Evolutionary conservation across 2,888 invertebrate species (phyloP), one percentile per base, ranked within the genome.

Genomic region (Ennomos fuscantarius): DNA sequence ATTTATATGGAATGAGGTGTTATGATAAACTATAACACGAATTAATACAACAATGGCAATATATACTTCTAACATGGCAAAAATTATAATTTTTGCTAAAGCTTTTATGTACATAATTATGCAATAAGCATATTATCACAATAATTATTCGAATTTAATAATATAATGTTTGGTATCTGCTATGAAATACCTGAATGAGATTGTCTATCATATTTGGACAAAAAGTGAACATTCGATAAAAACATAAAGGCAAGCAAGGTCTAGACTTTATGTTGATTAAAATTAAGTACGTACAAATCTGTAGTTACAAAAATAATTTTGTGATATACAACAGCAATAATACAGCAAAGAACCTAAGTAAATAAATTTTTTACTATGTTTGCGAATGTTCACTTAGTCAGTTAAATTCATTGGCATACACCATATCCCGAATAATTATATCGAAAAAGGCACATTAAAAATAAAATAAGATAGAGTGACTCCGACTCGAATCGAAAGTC

Each of bases 1-100:
- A 50, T 48, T 40, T 32, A 13, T 15, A 44, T 48, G 58, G 58
- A 58, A 58, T 58, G 44, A 51, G 32, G 51, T 41, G 33, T 39
- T 42, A 48, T 48, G 35, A 24, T 37, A 42, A 35, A 35, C 33
- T 31, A 52, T 0, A 6, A 42, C 51, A 33, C 10, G 8, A 41
- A 47, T 10, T 13, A 39, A 44, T 37, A 46, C n/a, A 40, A 15
- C 43, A 55, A 48, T 40, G 48, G 12, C 48, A 47, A 33, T 24
- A 33, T 12, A 9, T 8, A 32, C n/a, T n/a, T n/a, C n/a, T 39
- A 32, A 31, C 11, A 32, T 33, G 10, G 6, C 12, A 11, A 48
- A 8, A 39, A 43, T 43, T 43, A 33, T 10, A 13, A 34, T 12
- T 47, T 45, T 34, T 11, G 35, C 13, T 8, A 49, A 41, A 39